Percentiles rank a stretch among this genome's conserved stretches.
phyloP scores from a whole-genome alignment of 2,888 invertebrate species.

The Cephus sareptanus region DNA sequence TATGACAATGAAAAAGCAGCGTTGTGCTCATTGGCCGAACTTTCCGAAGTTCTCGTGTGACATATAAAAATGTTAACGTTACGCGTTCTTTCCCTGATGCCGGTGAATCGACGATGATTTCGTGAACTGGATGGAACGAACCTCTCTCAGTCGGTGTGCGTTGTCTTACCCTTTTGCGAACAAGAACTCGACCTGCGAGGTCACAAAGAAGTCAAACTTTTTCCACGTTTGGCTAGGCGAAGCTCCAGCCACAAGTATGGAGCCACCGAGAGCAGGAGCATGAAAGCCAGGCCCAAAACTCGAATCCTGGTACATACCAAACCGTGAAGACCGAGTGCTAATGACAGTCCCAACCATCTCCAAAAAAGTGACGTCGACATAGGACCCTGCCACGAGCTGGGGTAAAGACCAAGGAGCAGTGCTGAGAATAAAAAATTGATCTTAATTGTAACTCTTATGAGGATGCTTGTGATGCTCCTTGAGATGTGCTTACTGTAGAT shows the following conservation, averaged over 20 bases:
- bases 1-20: conserved; percentile 21
- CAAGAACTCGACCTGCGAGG: conserved; percentile 61
- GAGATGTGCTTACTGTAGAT: conserved; percentile 57
- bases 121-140: conserved; percentile 56
- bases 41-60: conserved; percentile 32
- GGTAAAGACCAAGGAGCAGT: conserved; percentile 59
- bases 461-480: neutral
- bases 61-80: conserved; percentile 45
- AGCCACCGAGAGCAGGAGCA: conserved; percentile 68
- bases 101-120: conserved; percentile 21
- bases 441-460: neutral
- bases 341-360: conserved; percentile 71
- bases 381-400: conserved; percentile 64
- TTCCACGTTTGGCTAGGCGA: conserved; percentile 65
- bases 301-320: conserved; percentile 69
- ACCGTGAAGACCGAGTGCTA: conserved; percentile 72
- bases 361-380: conserved; percentile 66
- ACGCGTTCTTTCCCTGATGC: conserved; percentile 23
- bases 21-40: conserved; percentile 27
- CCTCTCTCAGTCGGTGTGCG: conserved; percentile 58
- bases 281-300: conserved; percentile 67
- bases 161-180: conserved; percentile 23
- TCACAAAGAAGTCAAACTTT: conserved; percentile 67
- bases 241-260: conserved; percentile 70
- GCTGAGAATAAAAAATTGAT: conserved; percentile 42